Conservation (phyloP, 2,797 vertebrate species). For the Gallirallus australis region DNA sequence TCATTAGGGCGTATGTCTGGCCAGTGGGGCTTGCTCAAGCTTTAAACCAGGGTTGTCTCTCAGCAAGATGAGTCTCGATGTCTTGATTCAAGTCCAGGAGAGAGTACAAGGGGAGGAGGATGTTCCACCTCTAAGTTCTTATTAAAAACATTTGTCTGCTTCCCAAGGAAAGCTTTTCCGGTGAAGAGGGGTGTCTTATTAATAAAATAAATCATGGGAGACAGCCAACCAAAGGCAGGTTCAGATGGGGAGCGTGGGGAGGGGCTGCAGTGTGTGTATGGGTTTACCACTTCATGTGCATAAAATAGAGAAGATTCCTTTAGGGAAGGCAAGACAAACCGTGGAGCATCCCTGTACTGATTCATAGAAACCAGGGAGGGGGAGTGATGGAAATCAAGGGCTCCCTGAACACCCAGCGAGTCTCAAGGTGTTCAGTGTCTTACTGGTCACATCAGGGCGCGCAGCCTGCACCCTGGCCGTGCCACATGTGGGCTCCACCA, state of each 20-base stretch:
- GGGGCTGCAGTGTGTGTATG: no score
- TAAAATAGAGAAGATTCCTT: background rate
- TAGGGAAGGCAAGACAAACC: background rate
- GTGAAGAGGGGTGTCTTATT: constrained; percentile 32
- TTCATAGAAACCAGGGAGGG: background rate
- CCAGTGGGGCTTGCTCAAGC: background rate
- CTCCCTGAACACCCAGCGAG: background rate
- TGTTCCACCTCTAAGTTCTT: background rate
- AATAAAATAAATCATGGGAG: constrained; percentile 40
- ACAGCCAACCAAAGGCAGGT: background rate
- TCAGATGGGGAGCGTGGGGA: background rate
- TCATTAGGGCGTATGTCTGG: background rate
- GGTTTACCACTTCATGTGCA: background rate
- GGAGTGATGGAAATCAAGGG: background rate
- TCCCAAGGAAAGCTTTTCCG: constrained; percentile 3
- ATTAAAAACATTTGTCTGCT: constrained; percentile 54
- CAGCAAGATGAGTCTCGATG: background rate
- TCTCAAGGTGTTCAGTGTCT: fast-evolving
- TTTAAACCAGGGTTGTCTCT: background rate
- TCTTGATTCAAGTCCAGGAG: background rate
- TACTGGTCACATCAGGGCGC: background rate
- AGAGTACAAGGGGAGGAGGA: background rate
- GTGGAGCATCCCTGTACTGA: background rate
- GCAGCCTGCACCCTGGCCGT: background rate
- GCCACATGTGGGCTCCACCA: fast-evolving